Conservation (phyloP, 2,888 invertebrate genomes). For the Ennomos erosarius region DNA sequence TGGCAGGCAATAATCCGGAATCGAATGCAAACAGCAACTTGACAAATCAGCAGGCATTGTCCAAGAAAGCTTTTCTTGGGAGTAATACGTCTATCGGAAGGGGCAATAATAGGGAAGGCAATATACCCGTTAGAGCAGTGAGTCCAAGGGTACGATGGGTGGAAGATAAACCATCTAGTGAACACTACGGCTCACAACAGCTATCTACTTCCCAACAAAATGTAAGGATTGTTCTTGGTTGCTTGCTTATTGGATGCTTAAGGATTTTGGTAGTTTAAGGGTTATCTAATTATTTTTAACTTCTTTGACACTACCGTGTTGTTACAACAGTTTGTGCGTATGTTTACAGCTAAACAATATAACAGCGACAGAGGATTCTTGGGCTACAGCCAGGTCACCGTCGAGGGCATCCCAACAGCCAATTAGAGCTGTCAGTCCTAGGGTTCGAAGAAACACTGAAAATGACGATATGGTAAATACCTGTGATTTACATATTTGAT, state of each 20-base stretch:
- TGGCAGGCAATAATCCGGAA: slow-evolving; percentile 86
- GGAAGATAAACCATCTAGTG: slow-evolving; percentile 72
- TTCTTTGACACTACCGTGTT: neutral
- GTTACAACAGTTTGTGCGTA: neutral
- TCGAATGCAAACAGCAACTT: slow-evolving; percentile 75
- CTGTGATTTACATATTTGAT: neutral
- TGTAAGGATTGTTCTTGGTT: slow-evolving; percentile 55
- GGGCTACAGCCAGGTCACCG: slow-evolving; percentile 73
- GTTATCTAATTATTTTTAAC: too few species aligned
- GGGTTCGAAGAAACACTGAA: slow-evolving; percentile 76
- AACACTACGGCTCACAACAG: slow-evolving; percentile 73
- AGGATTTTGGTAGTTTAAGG: too few species aligned
- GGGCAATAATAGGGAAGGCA: slow-evolving; percentile 70
- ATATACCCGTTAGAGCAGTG: slow-evolving; percentile 81
- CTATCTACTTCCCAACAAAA: slow-evolving; percentile 77
- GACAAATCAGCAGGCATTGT: slow-evolving; percentile 75
- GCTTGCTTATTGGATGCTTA: too few species aligned
- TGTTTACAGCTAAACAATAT: slow-evolving; percentile 64
- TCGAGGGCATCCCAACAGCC: slow-evolving; percentile 78
- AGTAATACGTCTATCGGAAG: slow-evolving; percentile 81
- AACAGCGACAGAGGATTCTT: slow-evolving; percentile 67
- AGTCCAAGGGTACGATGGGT: slow-evolving; percentile 82
- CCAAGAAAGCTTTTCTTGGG: slow-evolving; percentile 81
- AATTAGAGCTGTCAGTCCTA: slow-evolving; percentile 80
- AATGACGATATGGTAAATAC: slow-evolving; percentile 71